Evolutionary conservation across 1,140 invertebrate genomes (phyloP).

Genomic region (Drosophila suzukii): DNA sequence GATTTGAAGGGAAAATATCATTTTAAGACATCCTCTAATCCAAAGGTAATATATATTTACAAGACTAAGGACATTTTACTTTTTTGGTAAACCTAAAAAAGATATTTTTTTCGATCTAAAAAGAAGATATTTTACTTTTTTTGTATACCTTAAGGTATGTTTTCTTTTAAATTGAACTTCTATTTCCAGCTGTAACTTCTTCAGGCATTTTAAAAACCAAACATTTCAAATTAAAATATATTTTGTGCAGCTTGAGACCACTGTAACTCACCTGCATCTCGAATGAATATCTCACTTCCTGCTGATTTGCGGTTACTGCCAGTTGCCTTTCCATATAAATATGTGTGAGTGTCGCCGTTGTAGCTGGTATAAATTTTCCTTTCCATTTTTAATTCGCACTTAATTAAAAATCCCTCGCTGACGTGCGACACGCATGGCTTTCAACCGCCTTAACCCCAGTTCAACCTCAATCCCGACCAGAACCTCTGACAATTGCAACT

Average conservation of each 20-base stretch:
- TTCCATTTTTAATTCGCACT: slow-evolving; percentile 64
- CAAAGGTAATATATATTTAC: too few species aligned
- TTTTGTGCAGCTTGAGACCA: not conserved
- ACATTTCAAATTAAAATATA: not conserved
- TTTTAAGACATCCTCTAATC: not conserved
- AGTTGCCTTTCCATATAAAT: not conserved
- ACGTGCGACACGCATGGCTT: slow-evolving; percentile 64
- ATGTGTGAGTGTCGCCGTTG: not conserved
- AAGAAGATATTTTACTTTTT: too few species aligned
- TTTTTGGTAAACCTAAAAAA: too few species aligned
- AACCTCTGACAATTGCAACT: slow-evolving; percentile 16
- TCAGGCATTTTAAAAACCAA: not conserved
- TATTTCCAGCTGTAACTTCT: too few species aligned
- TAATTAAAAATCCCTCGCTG: slow-evolving; percentile 69
- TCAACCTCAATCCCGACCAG: slow-evolving; percentile 21
- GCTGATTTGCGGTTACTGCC: slow-evolving; percentile 25
- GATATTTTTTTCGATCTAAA: too few species aligned
- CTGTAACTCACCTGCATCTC: slow-evolving; percentile 2
- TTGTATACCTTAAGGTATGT: too few species aligned
- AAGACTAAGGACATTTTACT: too few species aligned
- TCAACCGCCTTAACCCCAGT: slow-evolving; percentile 7
- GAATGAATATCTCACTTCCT: slow-evolving; percentile 11
- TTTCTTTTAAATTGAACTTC: too few species aligned
- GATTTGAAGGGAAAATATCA: not conserved
- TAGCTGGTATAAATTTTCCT: slow-evolving; percentile 4